Evolutionary conservation across 30 jellyfish, hydroid and myxozoan species (phyloP), one percentile per base, ranked within the genome.

Genomic region (Rhopilema esculentum): DNA sequence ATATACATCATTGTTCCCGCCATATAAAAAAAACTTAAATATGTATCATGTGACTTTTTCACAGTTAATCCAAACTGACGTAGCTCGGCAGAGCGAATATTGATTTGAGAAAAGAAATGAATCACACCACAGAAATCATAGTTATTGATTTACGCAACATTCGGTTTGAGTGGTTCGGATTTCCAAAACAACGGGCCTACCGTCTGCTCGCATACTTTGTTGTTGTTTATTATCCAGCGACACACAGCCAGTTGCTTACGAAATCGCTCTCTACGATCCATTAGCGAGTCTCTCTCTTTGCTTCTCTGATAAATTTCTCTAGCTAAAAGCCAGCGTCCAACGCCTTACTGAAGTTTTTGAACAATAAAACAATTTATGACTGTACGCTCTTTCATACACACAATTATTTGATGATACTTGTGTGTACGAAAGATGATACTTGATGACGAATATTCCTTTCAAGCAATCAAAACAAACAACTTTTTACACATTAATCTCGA

Each of bases 211-310:
- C 6, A 40, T 6, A 24, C 4, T 1, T 19, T 63, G 72, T n/a
- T n/a, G 31, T 67, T 67, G 49, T 18, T 20, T 18, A 67, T 15
- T 8, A 67, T 67, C 78, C 78, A 67, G 1, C n/a, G 78, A 31
- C 78, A 8, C 8, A 67, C 78, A 8, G 33, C 78, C 33, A 67
- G 78, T 24, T 24, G 49, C 31, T 67, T 67, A 18, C 49, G 78
- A 26, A 1, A 31, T 21, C 49, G 33, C 4, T 67, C 31, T 1
- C 4, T 18, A 26, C 33, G 49, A 18, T n/a, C n/a, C 78, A 67
- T 67, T 31, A 21, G 16, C n/a, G 23, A 4, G 49, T 48, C 49
- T 26, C 23, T 18, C 57, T 40, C 57, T 40, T 40, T 12, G 57
- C 57, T n/a, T n/a, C n/a, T n/a, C n/a, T n/a, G n/a, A n/a, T n/a